Evolutionary conservation across 2,888 invertebrate genomes (phyloP).

Genomic region (Eudiplozoon nipponicum): DNA sequence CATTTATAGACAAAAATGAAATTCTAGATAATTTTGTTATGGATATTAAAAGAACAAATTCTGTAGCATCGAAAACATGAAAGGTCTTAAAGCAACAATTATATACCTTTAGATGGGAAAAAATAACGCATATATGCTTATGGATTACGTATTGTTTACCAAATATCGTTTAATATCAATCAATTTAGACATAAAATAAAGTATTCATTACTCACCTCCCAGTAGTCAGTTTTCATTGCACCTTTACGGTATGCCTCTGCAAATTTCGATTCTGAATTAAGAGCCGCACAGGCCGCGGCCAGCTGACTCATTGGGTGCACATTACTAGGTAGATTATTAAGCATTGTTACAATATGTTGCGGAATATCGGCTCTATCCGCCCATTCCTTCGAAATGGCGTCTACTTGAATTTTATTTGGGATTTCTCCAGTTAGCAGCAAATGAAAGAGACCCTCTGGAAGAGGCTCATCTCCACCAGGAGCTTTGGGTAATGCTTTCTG

Average conservation of each 20-base stretch:
- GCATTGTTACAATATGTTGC: slow-evolving; percentile 57
- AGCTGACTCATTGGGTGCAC: slow-evolving; percentile 81
- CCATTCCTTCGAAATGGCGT: slow-evolving; percentile 41
- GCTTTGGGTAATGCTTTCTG: slow-evolving; percentile 54
- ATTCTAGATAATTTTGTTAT: too few relatives aligned
- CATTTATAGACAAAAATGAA: too few relatives aligned
- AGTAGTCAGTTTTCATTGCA: slow-evolving; percentile 54
- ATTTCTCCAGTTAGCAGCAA: slow-evolving; percentile 55
- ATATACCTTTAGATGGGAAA: too few relatives aligned
- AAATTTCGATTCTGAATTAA: slow-evolving; percentile 65
- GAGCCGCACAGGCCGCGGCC: slow-evolving; percentile 53
- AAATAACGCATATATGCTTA: too few relatives aligned
- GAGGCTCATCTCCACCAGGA: slow-evolving; percentile 40
- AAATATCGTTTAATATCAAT: too few relatives aligned
- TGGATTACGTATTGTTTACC: too few relatives aligned
- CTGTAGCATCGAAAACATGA: too few relatives aligned
- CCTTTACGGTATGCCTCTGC: slow-evolving; percentile 58
- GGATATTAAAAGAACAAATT: too few relatives aligned
- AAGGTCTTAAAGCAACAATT: too few relatives aligned
- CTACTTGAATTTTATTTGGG: slow-evolving; percentile 45
- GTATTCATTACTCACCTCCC: slow-evolving; percentile 36
- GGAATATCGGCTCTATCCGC: slow-evolving; percentile 55
- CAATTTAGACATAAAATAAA: slow-evolving; percentile 3
- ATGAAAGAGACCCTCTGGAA: slow-evolving; percentile 80
- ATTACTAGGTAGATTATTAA: slow-evolving; percentile 56